These are phyloP conservation scores for Halcyon senegalensis DNA, from an alignment of 2,113 vertebrate genomes.

Conservation along the genomic window DNA sequence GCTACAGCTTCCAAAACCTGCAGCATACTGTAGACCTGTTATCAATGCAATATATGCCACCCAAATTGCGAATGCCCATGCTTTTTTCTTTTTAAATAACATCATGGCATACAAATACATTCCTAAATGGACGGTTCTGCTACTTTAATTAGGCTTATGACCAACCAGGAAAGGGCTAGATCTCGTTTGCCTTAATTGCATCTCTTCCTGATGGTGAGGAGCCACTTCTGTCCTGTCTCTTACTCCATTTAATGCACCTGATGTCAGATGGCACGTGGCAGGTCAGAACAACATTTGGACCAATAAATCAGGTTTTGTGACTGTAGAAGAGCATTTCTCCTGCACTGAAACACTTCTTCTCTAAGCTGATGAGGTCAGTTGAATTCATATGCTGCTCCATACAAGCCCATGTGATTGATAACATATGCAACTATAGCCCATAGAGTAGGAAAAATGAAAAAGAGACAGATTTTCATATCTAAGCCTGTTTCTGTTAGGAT, in stretches of 20 bases:
- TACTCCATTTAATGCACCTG: not conserved
- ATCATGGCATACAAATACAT: not conserved
- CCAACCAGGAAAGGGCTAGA: conserved; percentile 33
- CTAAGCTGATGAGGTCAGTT: not conserved
- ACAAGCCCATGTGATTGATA: not conserved
- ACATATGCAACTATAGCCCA: not conserved
- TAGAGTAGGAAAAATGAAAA: not conserved
- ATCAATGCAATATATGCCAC: not conserved
- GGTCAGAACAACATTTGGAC: not conserved
- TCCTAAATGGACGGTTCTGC: not conserved
- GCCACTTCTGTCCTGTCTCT: not conserved
- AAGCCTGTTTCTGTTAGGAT: not conserved
- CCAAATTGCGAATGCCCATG: not conserved
- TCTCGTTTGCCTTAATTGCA: conserved; percentile 53
- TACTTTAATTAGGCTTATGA: conserved; percentile 22
- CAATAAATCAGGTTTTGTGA: not conserved
- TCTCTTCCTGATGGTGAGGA: conserved; percentile 7
- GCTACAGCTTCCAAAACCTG: conserved; percentile 76
- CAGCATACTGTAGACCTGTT: conserved; percentile 67
- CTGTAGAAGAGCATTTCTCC: not conserved
- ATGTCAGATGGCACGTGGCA: not conserved
- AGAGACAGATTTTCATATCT: not conserved
- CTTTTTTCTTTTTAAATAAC: not conserved
- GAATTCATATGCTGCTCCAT: not conserved
- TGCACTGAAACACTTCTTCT: not conserved